phyloP scores from a whole-genome alignment of 2,113 vertebrate genomes.

The Sander vitreus region DNA sequence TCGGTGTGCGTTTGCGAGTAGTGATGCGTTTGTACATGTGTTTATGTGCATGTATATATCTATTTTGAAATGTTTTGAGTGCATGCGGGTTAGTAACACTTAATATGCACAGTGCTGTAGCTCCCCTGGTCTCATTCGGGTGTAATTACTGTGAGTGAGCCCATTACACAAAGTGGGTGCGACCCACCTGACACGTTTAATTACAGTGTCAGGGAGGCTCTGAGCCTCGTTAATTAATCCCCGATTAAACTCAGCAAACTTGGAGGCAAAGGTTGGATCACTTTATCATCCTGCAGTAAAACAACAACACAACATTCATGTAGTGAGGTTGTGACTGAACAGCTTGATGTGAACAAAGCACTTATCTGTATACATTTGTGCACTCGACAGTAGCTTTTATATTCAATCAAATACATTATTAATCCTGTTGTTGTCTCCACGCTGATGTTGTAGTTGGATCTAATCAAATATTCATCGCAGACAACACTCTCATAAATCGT shows the following conservation, averaged over 20 bases:
- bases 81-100: not conserved
- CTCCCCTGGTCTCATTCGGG: not conserved
- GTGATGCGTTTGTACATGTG: no score
- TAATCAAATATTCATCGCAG: slow-evolving; percentile 73
- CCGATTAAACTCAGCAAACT: slow-evolving; percentile 23
- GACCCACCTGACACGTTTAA: slow-evolving; percentile 56
- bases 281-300: slow-evolving; percentile 29
- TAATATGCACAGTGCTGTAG: no score
- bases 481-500: slow-evolving; percentile 69
- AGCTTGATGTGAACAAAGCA: slow-evolving; percentile 24
- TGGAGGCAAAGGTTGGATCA: slow-evolving; percentile 40
- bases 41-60: not conserved
- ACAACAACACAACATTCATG: not conserved
- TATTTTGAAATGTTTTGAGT: no score
- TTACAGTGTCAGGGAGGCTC: slow-evolving; percentile 39
- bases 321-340: slow-evolving; percentile 4
- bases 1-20: not conserved
- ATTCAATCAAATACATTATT: slow-evolving; percentile 66
- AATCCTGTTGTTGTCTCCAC: slow-evolving; percentile 54
- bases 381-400: slow-evolving; percentile 27
- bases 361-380: not conserved
- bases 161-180: slow-evolving; percentile 47
- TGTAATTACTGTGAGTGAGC: slow-evolving; percentile 51
- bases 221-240: slow-evolving; percentile 58
- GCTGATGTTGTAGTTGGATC: slow-evolving; percentile 61